A percentile compares a stretch with the other conserved stretches of the same genome.
Evolutionary conservation across 1,140 invertebrate genomes (phyloP).

Genomic region (Drosophila sechellia): DNA sequence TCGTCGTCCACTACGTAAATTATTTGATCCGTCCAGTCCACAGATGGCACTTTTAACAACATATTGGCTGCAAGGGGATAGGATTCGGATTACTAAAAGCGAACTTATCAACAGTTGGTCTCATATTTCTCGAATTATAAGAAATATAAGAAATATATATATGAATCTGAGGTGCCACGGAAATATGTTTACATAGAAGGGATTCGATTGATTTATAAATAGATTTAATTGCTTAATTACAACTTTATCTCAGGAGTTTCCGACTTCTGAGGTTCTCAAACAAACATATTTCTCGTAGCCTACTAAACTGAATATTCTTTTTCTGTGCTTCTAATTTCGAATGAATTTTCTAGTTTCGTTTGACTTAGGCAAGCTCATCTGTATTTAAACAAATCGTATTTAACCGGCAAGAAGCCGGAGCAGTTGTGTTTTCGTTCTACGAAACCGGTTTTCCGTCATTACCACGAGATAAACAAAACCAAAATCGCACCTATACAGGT

Average conservation of each 20-base stretch:
- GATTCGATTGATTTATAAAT: not conserved
- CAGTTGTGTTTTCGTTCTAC: slow-evolving; percentile 53
- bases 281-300: no score
- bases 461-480: slow-evolving; percentile 43
- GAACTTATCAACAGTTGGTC: not conserved
- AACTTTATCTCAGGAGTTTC: slow-evolving; percentile 6
- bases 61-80: slow-evolving; percentile 54
- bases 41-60: slow-evolving; percentile 83
- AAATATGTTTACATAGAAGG: no score
- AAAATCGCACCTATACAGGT: slow-evolving; percentile 19
- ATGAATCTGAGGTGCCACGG: not conserved
- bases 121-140: not conserved
- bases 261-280: not conserved
- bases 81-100: not conserved
- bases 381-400: slow-evolving; percentile 22
- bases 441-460: slow-evolving; percentile 57
- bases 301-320: no score
- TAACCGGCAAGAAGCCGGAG: slow-evolving; percentile 48
- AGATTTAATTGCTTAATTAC: not conserved
- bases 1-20: slow-evolving; percentile 85
- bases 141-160: not conserved
- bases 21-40: slow-evolving; percentile 83
- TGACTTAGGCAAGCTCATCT: slow-evolving; percentile 7
- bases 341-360: not conserved
- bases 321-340: no score